Percentiles rank a stretch among this genome's conserved stretches.
These are phyloP conservation scores for Drosophila azteca DNA, from an alignment of 1,140 invertebrate genomes.

Conservation along the genomic window DNA sequence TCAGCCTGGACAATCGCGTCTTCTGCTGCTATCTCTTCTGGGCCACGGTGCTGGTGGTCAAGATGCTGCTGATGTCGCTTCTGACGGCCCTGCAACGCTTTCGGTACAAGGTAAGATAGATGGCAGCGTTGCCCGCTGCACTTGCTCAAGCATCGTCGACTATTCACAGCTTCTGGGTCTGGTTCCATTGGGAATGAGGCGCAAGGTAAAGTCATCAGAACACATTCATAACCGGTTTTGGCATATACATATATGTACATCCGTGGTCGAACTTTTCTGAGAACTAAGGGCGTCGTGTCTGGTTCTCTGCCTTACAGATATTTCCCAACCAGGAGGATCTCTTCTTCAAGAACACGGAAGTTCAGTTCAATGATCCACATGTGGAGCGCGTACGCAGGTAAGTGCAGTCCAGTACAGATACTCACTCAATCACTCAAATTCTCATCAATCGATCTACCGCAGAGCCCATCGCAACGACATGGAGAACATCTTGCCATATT, in stretches of 20 bases:
- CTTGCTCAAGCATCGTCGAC: conserved; percentile 25
- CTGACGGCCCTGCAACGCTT: conserved; percentile 84
- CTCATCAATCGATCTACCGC: conserved; percentile 12
- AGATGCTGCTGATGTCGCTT: conserved; percentile 85
- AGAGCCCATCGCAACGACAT: conserved; percentile 89
- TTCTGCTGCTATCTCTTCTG: conserved; percentile 85
- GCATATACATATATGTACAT: too few relatives aligned
- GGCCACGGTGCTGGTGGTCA: conserved; percentile 84
- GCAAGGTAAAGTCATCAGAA: conserved; percentile 59
- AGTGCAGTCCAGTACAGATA: neutral
- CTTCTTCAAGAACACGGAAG: conserved; percentile 76
- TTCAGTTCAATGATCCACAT: conserved; percentile 77
- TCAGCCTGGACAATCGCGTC: conserved; percentile 82
- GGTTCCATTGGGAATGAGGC: conserved; percentile 60
- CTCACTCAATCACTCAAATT: neutral
- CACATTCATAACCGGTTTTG: conserved; percentile 19
- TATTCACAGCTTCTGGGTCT: conserved; percentile 69
- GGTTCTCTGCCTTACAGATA: conserved; percentile 49
- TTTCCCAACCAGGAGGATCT: conserved; percentile 79
- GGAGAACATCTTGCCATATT: conserved; percentile 88
- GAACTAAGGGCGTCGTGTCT: neutral
- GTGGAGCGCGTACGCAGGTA: conserved; percentile 80
- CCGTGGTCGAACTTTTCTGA: neutral
- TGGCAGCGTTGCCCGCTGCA: neutral
- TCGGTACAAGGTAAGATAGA: conserved; percentile 80